A percentile compares a stretch with the other conserved stretches of the same genome.
These are phyloP conservation scores for Pyralis farinalis DNA, from an alignment of 2,888 invertebrate genomes.

Conservation along the genomic window DNA sequence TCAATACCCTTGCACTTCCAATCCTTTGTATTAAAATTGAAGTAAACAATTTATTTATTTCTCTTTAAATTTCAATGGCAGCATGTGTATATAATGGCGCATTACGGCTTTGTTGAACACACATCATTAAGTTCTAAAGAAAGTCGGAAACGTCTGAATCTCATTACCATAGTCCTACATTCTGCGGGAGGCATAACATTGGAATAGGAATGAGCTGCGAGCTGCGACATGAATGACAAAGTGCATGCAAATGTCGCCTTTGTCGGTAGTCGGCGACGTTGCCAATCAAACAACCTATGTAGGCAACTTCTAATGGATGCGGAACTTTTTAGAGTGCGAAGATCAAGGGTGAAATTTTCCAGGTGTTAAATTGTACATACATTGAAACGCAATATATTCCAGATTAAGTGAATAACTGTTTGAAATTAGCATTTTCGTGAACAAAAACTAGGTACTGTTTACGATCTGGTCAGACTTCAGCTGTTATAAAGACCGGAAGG, in stretches of 20 bases:
- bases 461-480: no score
- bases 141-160: slow-evolving; percentile 54
- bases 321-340: slow-evolving; percentile 15
- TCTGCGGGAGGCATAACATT: slow-evolving; percentile 31
- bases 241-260: slow-evolving; percentile 70
- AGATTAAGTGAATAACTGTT: no score
- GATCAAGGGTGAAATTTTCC: background rate
- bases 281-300: slow-evolving; percentile 40
- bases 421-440: no score
- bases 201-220: slow-evolving; percentile 66
- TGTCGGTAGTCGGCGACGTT: slow-evolving; percentile 37
- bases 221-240: slow-evolving; percentile 73
- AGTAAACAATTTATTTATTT: no score
- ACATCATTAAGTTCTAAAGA: slow-evolving; percentile 53
- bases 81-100: no score
- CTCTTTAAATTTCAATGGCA: no score
- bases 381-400: no score
- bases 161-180: slow-evolving; percentile 64
- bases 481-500: no score
- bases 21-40: no score
- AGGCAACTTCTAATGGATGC: slow-evolving; percentile 17
- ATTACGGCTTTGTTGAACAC: slow-evolving; percentile 29
- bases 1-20: no score
- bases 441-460: no score
- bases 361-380: no score